phyloP scores from a whole-genome alignment of 1,140 invertebrate species.

The Zophobas atratus region DNA sequence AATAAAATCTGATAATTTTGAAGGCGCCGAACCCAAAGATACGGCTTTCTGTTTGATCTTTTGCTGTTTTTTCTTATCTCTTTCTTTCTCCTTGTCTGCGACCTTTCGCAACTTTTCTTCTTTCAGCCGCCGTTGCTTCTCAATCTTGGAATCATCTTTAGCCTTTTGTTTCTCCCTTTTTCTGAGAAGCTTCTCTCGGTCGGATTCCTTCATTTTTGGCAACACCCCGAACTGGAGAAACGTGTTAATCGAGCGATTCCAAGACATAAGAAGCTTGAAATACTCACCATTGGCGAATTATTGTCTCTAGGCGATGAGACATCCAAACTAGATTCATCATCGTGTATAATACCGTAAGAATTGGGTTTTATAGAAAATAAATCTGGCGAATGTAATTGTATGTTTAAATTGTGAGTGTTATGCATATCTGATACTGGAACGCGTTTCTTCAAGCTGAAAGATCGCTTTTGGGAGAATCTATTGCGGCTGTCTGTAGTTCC shows the following conservation, averaged over 20 bases:
- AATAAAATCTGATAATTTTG: conserved; percentile 70
- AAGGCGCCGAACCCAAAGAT: conserved; percentile 68
- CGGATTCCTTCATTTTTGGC: conserved; percentile 76
- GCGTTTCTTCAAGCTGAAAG: conserved; percentile 67
- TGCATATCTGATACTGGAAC: conserved; percentile 64
- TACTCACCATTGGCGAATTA: conserved; percentile 79
- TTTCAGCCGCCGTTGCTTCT: conserved; percentile 79
- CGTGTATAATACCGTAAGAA: conserved; percentile 71
- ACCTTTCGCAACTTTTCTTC: conserved; percentile 81
- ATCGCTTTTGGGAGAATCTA: conserved; percentile 65
- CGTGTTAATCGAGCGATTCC: background rate
- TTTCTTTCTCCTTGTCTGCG: conserved; percentile 81
- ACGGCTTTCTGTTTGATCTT: conserved; percentile 73
- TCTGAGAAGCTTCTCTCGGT: conserved; percentile 74
- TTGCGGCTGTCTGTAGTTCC: conserved; percentile 58
- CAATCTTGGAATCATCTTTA: conserved; percentile 85
- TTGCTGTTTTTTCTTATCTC: conserved; percentile 83
- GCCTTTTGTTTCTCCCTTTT: conserved; percentile 82
- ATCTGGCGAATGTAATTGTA: conserved; percentile 65
- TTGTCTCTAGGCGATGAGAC: conserved; percentile 79
- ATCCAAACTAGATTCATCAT: conserved; percentile 80
- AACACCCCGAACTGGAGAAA: conserved; percentile 73
- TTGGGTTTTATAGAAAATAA: conserved; percentile 62
- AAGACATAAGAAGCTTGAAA: conserved; percentile 31
- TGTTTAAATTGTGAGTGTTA: conserved; percentile 64